Base-by-base conservation (phyloP, 2,797 vertebrate species). In the Peromyscus melanophrys region DNA sequence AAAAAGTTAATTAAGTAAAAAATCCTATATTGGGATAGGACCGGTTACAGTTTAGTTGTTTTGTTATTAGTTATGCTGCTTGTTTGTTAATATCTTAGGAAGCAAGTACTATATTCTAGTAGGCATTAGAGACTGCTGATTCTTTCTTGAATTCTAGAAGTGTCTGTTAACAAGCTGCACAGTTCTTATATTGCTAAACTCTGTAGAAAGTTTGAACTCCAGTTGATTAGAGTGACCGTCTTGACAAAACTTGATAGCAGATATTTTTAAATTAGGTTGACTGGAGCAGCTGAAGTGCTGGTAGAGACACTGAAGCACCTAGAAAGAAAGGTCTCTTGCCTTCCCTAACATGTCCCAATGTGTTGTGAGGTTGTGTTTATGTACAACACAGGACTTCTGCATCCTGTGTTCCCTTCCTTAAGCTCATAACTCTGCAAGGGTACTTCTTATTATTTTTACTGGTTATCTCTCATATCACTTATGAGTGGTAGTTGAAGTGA, bases 301-400 rank as follows among this genome's bases (percentile, higher is more conserved):
- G 14, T 67, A 40, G 31, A 21, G 21, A 19, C 31, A 21, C 2
- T 67, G 86, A 71, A 46, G 5, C 14, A 5, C 43, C 6, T 59
- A 69, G 25, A 6, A 63, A 69, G 25, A 6, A 63, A 83, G 40
- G 1, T 16, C 0, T 31, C 0, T 57, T 27, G n/a, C 55, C 29
- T 84, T 91, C 87, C 2, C 34, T 34, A 34, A 1, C 9, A 31
- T 43, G 16, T 81, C 8, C 9, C 57, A 43, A 3, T 31, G 27
- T 31, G 27, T 6, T 25, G 0, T 67, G 3, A n/a, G 29, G 31
- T 57, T 83, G 63, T 83, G 4, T n/a, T 25, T 4, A n/a, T 55
- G 4, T 49, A 34, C 0, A 40, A 34, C n/a, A n/a, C 6, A 67
- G 9, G 13, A 63, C 43, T 1, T 34, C 4, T 4, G 10, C 0